Evolutionary conservation across 2,888 invertebrate genomes (phyloP).

Genomic region (Boloria selene): DNA sequence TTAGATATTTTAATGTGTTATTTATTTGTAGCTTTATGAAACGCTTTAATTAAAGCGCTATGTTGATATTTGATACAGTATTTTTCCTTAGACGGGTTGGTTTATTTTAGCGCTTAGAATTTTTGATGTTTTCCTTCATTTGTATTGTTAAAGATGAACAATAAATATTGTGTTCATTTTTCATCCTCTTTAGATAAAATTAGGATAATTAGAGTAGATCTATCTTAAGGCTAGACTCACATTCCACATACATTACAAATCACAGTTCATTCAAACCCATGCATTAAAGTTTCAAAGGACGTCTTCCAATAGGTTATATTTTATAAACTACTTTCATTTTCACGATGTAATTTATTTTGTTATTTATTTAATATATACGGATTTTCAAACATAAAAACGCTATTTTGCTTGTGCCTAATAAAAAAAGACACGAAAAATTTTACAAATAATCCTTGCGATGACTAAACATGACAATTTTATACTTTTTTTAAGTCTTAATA

Average conservation of each 20-base stretch:
- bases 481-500: too few species aligned
- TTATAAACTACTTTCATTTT: slow-evolving; percentile 45
- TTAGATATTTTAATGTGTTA: slow-evolving; percentile 81
- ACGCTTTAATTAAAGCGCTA: slow-evolving; percentile 72
- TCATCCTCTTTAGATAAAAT: slow-evolving; percentile 50
- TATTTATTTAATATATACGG: slow-evolving; percentile 11
- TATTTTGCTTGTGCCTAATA: slow-evolving; percentile 28
- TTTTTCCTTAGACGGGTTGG: slow-evolving; percentile 69
- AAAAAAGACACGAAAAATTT: not conserved
- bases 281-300: slow-evolving; percentile 62
- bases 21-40: slow-evolving; percentile 80
- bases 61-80: slow-evolving; percentile 62
- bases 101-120: slow-evolving; percentile 60
- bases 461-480: too few species aligned
- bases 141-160: slow-evolving; percentile 43
- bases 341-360: slow-evolving; percentile 13
- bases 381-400: slow-evolving; percentile 4
- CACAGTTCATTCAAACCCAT: slow-evolving; percentile 47
- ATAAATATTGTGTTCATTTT: slow-evolving; percentile 60
- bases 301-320: slow-evolving; percentile 80
- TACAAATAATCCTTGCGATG: too few species aligned
- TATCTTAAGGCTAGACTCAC: slow-evolving; percentile 48
- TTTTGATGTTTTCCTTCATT: slow-evolving; percentile 38
- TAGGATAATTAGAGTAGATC: slow-evolving; percentile 41
- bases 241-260: slow-evolving; percentile 56